Evolutionary conservation across 2,797 vertebrate species (phyloP), one percentile per base, ranked within the genome.

Genomic region (Morus bassanus): DNA sequence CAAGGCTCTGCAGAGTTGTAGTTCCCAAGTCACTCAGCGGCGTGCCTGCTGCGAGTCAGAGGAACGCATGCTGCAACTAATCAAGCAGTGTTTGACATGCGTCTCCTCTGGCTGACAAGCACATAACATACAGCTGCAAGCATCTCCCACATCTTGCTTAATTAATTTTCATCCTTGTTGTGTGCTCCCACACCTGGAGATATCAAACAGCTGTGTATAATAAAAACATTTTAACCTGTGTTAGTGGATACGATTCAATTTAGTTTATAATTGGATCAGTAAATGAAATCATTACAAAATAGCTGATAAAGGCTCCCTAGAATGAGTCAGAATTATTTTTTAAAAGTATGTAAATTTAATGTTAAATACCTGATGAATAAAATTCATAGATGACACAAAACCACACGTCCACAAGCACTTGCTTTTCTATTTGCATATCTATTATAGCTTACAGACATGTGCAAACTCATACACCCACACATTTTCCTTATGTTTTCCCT

Each of bases 351-450:
- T 91, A 95, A 94, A 96, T 88, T 75, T 59, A 68, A 41, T 15
- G 54, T 84, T 93, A 96, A 97, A 59, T 59, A 91, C 84, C 76
- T 95, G 90, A 83, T 91, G 94, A 97, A 94, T 89, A 94, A 92
- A 91, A 93, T 53, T 74, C 89, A 17, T 73, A 73, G 81, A 80
- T 95, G 92, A 92, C 7, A 87, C 64, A 91, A 94, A 95, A 95
- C 94, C 92, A 91, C 95, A 95, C 84, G 93, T 95, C 95, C 94
- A 95, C 89, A 94, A 96, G 95, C 95, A 73, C 92, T 95, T 88
- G 81, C 91, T 91, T 93, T 85, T 63, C 77, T 78, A 96, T 97
- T 93, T 97, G 95, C 95, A 96, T 96, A 94, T 80, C 91, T 89
- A 93, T 94, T 93, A 89, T 90, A 93, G 92, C 94, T 88, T 18